phyloP scores from a whole-genome alignment of 2,888 invertebrate genomes.

The Nezara viridula region DNA sequence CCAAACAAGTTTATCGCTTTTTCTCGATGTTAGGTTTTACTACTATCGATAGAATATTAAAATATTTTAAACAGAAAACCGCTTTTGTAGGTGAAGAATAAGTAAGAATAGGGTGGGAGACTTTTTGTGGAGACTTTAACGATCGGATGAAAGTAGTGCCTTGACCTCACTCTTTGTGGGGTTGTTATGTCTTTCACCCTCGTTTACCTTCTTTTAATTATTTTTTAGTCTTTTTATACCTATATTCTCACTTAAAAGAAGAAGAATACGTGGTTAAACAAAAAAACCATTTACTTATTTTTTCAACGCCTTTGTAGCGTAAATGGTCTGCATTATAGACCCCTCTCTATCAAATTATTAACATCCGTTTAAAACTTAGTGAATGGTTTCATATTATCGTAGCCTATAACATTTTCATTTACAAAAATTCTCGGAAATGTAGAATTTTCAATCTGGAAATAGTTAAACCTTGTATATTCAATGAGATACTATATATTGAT shows the following conservation, averaged over 20 bases:
- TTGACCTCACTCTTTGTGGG: background rate
- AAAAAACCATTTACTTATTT: background rate
- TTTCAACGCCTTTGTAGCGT: background rate
- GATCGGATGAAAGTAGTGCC: background rate
- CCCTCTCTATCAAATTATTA: no score
- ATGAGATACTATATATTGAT: no score
- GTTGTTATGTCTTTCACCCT: background rate
- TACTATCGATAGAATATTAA: background rate
- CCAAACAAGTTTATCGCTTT: background rate
- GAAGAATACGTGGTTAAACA: background rate
- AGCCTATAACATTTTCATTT: no score
- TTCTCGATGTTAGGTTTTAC: background rate
- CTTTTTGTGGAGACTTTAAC: slow-evolving; percentile 21
- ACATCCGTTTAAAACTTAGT: no score
- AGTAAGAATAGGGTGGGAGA: background rate
- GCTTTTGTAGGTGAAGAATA: background rate
- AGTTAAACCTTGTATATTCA: no score
- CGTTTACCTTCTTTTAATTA: background rate
- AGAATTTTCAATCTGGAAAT: no score
- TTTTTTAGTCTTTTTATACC: background rate
- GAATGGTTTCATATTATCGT: no score
- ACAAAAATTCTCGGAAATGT: no score
- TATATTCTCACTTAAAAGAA: background rate
- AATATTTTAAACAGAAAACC: background rate
- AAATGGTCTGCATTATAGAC: no score